Conservation (phyloP, 2,888 invertebrate species). For the Lasius fuliginosus region DNA sequence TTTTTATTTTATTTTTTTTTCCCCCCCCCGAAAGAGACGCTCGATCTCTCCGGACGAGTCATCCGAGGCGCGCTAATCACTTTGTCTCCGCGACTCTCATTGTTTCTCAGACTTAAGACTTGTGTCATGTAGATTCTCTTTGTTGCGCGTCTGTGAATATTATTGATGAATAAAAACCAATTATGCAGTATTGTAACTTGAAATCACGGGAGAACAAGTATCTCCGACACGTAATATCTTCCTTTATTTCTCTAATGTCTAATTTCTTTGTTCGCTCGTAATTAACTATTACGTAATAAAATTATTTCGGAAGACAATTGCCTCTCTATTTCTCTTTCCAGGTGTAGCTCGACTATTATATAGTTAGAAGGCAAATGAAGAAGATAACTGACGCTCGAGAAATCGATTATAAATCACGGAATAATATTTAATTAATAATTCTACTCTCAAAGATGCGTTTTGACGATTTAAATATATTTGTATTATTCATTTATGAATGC, state of each 20-base stretch:
- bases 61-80: constrained; percentile 60
- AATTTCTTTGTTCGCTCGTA: neutral
- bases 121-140: neutral
- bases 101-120: constrained; percentile 53
- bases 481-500: neutral
- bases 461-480: neutral
- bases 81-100: constrained; percentile 60
- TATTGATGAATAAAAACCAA: neutral
- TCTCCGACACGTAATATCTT: neutral
- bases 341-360: neutral
- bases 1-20: constrained; percentile 13
- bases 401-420: neutral
- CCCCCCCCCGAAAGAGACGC: constrained; percentile 32
- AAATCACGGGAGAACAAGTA: neutral
- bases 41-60: constrained; percentile 51
- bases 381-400: neutral
- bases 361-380: neutral
- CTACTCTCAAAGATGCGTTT: neutral
- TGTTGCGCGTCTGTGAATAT: neutral
- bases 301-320: neutral
- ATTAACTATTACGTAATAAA: neutral
- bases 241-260: neutral
- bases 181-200: neutral
- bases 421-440: neutral
- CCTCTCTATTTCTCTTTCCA: neutral